phyloP scores from a whole-genome alignment of 1,140 invertebrate species.

The Trypoxylus dichotomus region DNA sequence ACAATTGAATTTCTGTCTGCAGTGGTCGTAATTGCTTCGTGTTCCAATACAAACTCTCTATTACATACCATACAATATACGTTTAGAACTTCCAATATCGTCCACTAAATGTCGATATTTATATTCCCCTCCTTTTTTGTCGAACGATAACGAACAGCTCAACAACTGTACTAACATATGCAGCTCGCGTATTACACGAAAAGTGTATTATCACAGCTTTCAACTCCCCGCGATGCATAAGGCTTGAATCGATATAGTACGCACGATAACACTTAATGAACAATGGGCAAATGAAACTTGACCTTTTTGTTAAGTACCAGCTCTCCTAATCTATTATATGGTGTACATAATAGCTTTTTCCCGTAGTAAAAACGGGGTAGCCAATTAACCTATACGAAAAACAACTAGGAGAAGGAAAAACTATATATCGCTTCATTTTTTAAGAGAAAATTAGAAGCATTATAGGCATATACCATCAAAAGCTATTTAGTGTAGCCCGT shows the following conservation, averaged over 20 bases:
- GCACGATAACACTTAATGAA: conserved; percentile 21
- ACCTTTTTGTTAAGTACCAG: conserved; percentile 9
- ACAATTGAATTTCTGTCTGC: too few relatives aligned
- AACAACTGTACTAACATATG: not conserved
- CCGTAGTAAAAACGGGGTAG: not conserved
- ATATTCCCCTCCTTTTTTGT: too few relatives aligned
- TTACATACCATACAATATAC: too few relatives aligned
- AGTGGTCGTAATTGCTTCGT: too few relatives aligned
- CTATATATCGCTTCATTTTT: too few relatives aligned
- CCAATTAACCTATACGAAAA: not conserved
- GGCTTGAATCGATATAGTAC: not conserved
- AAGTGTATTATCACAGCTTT: not conserved
- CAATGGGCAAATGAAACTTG: conserved; percentile 4
- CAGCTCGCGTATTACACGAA: not conserved
- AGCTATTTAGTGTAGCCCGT: too few relatives aligned
- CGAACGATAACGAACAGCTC: not conserved
- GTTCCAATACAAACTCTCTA: too few relatives aligned
- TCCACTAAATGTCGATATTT: too few relatives aligned
- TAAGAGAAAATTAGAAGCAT: too few relatives aligned
- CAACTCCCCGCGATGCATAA: not conserved
- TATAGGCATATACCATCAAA: too few relatives aligned
- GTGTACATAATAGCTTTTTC: not conserved
- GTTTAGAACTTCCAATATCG: too few relatives aligned
- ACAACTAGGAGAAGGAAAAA: too few relatives aligned
- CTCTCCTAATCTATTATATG: conserved; percentile 11